Base-by-base conservation (phyloP, 2,888 invertebrate genomes). In the Cephus sareptanus region DNA sequence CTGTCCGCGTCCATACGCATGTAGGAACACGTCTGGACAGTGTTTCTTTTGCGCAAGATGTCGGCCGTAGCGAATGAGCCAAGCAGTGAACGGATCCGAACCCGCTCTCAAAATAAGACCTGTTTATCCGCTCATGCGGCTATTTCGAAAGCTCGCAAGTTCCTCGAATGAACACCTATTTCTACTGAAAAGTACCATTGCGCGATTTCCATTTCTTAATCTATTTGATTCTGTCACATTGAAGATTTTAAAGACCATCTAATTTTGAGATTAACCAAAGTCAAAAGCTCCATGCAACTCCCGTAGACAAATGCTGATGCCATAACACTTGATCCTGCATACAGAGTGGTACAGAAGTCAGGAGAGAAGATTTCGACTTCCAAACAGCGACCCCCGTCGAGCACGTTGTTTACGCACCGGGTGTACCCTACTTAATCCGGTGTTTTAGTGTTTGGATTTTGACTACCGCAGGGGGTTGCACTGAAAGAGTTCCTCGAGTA, bases 31-130 rank as follows among this genome's bases (percentile, higher is more conserved):
- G 84, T 88, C 89, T 89, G 89, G 89, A 88, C 84, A 89, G 82
- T 89, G 89, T 89, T 89, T 83, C 85, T 85, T 86, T 85, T 86
- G 85, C 83, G 86, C 84, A 82, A 83, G 85, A 86, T 71, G 78
- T 84, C 34, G 34, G 37, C 34, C 84, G 78, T 75, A 77, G 31
- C 71, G 71, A 71, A 71, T 71, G 77, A 82, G 81, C 83, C 83
- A 81, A 83, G 31, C 71, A 79, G 81, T 83, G 81, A 80, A 79
- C 77, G 79, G 78, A 80, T 73, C 81, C 80, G 78, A 81, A 84
- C 84, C 82, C 82, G 85, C 86, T 89, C 89, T 89, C 86, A 87
- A 89, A 89, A 89, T 89, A 89, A 89, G 87, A 89, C 88, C 85
- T 89, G 89, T 89, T 89, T 89, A 89, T 87, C 85, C 83, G 87